Conservation (phyloP, 2,797 vertebrate genomes). For the Simalia tracyae region DNA sequence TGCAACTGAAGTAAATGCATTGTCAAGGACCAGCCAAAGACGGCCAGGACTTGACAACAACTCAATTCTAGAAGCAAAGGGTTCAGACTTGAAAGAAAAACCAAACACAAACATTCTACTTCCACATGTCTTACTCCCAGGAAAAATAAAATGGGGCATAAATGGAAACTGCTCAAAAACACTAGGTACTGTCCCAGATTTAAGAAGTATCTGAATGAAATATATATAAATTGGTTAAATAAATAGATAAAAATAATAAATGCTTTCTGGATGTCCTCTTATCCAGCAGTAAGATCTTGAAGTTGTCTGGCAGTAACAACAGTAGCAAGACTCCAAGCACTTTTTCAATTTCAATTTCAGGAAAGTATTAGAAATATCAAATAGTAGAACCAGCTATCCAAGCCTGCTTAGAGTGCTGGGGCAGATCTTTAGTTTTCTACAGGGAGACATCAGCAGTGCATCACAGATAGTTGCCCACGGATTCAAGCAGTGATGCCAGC, state of each 20-base stretch:
- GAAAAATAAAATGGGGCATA: background rate
- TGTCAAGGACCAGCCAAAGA: background rate
- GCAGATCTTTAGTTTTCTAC: background rate
- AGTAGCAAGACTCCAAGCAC: background rate
- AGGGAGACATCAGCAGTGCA: background rate
- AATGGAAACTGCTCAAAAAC: background rate
- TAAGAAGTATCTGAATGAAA: background rate
- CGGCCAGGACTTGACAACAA: background rate
- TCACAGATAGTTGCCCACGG: background rate
- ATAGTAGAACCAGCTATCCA: background rate
- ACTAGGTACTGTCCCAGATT: background rate
- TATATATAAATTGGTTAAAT: too few relatives aligned
- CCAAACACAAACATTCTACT: background rate
- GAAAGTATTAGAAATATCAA: background rate
- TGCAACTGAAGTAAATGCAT: background rate
- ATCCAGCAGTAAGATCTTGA: background rate
- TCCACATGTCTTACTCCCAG: background rate
- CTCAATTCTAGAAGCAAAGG: background rate
- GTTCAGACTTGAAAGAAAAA: background rate
- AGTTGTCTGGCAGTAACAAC: background rate
- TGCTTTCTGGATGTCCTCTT: background rate
- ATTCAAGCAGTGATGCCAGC: background rate
- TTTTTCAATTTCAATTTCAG: background rate
- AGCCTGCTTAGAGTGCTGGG: background rate
- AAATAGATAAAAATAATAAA: too few relatives aligned